Base-by-base conservation (phyloP, 37 sponge, comb jelly and placozoan species). In the Lycopodina hypogea region DNA sequence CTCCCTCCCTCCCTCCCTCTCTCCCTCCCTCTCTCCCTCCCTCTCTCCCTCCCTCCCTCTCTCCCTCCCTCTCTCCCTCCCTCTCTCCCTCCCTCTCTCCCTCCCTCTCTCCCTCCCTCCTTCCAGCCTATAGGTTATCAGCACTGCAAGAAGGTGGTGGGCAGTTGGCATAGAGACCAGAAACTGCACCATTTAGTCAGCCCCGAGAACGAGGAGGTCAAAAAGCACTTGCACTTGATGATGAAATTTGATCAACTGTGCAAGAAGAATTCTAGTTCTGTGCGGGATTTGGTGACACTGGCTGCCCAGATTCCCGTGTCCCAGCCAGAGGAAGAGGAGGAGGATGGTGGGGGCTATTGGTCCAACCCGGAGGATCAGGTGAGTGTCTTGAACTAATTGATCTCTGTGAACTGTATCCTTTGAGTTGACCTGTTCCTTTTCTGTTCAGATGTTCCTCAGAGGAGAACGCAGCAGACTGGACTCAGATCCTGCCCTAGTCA, bases 111-210 rank as follows among this genome's bases (percentile, higher is more conserved):
- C n/a, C n/a, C n/a, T n/a, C n/a, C n/a, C 51, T n/a, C 66, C 42
- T 2, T 37, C 22, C 65, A 93, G 93, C 77, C 69, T 15, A 42
- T 90, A 24, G 93, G 93, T 17, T 90, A 83, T 62, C 76, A 71
- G 6, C 87, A 93, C 60, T 64, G 84, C 29, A 69, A 76, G 48
- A 81, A 87, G 0, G 85, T 93, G 0, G 18, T 89, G 24, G 6
- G 57, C 40, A 87, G 93, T 1, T 93, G 93, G 93, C 77, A 72
- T 38, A 86, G 79, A 64, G 71, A 72, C 53, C 50, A 62, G 18
- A 42, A 68, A 42, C 74, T 89, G 80, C 39, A 53, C 3, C 90
- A 82, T 39, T 56, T 90, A 28, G 60, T 90, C 52, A 32, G 50
- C 48, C 42, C 75, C 26, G 26, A 37, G 19, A 7, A 18, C 0